Evolutionary conservation across 2,113 vertebrate genomes (phyloP).

Genomic region (Eclectus roratus): DNA sequence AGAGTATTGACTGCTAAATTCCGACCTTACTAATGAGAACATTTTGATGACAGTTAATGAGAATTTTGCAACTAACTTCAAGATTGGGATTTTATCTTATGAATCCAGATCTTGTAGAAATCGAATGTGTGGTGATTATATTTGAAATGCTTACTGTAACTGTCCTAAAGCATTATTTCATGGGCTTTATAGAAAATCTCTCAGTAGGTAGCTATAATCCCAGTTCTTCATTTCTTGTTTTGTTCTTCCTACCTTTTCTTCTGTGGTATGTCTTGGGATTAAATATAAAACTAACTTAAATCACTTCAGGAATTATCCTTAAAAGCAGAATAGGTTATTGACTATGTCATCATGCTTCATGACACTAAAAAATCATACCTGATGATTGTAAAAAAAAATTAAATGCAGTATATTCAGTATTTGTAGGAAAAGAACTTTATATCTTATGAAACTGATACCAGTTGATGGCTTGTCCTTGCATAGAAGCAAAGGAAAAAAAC

Average conservation of each 20-base stretch:
- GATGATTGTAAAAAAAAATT: not conserved
- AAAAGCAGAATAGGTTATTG: not conserved
- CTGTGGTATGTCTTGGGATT: not conserved
- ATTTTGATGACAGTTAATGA: not conserved
- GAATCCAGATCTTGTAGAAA: not conserved
- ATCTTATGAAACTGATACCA: not conserved
- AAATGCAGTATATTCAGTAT: not conserved
- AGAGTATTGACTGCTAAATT: not conserved
- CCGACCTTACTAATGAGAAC: not conserved
- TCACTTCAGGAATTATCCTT: not conserved
- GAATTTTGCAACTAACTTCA: not conserved
- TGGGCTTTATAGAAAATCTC: not conserved
- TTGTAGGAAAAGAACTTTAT: not conserved
- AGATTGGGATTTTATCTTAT: not conserved
- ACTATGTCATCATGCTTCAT: not conserved
- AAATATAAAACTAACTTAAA: not conserved
- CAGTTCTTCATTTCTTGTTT: not conserved
- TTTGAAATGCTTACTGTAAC: not conserved
- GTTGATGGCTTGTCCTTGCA: not conserved
- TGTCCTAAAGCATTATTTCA: not conserved
- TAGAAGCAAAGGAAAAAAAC: not conserved
- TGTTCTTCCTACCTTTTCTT: not conserved
- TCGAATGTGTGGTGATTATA: not conserved
- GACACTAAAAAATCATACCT: not conserved
- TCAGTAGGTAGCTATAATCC: not conserved